These are phyloP conservation scores for Vespertilio murinus DNA, from an alignment of 2,797 vertebrate species.

Conservation along the genomic window DNA sequence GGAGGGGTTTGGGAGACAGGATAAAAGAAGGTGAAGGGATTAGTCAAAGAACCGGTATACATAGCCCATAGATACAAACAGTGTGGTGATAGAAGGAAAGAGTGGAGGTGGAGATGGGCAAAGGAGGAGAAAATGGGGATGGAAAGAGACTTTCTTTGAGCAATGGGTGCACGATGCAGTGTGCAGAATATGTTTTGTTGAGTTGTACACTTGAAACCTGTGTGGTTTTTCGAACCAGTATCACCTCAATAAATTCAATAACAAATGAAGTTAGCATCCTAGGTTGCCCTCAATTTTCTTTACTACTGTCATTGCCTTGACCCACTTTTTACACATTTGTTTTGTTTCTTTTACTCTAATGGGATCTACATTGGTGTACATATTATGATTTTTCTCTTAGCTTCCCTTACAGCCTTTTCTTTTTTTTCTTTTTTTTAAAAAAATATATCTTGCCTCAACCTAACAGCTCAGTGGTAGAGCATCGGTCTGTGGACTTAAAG, in stretches of 20 bases:
- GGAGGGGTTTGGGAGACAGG: neutral
- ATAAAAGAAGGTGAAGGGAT: neutral
- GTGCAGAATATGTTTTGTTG: neutral
- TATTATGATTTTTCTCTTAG: slow-evolving; percentile 8
- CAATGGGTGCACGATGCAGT: neutral
- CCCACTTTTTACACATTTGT: neutral
- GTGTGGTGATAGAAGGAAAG: neutral
- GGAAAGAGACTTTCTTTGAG: neutral
- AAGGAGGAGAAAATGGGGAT: neutral
- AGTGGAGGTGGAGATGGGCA: neutral
- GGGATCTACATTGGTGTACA: neutral
- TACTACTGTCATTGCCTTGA: neutral
- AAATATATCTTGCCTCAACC: no score
- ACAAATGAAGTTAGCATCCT: neutral
- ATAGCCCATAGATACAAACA: neutral
- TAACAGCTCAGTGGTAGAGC: no score
- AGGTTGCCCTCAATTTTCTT: slow-evolving; percentile 15
- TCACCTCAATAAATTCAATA: neutral
- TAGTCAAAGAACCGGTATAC: neutral
- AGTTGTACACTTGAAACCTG: neutral
- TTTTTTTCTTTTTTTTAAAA: no score
- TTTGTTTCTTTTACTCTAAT: slow-evolving; percentile 38
- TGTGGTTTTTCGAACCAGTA: neutral
- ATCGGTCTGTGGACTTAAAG: no score
- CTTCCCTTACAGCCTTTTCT: slow-evolving; percentile 5